Conservation (phyloP, 1,140 invertebrate species). For the Drosophila murphyi region DNA sequence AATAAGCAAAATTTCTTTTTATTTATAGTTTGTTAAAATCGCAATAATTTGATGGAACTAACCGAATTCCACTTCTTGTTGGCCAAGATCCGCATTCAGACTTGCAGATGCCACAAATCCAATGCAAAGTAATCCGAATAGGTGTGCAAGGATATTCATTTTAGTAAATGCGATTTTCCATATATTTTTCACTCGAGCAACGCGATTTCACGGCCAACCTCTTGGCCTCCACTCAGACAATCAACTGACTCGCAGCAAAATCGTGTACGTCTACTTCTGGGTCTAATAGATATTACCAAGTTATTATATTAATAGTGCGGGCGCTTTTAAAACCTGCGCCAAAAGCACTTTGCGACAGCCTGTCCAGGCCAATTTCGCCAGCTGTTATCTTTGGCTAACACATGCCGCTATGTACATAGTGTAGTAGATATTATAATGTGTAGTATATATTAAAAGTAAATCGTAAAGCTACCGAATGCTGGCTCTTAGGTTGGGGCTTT, state of each 20-base stretch:
- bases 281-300: slow-evolving; percentile 77
- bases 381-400: slow-evolving; percentile 29
- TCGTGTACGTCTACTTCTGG: slow-evolving; percentile 47
- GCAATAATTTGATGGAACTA: slow-evolving; percentile 4
- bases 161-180: background rate
- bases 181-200: background rate
- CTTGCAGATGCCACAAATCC: slow-evolving; percentile 17
- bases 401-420: background rate
- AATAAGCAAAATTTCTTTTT: too few species aligned
- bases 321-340: slow-evolving; percentile 69
- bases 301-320: slow-evolving; percentile 78
- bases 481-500: slow-evolving; percentile 46
- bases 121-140: slow-evolving; percentile 27
- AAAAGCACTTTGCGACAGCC: slow-evolving; percentile 64
- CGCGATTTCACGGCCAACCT: slow-evolving; percentile 58
- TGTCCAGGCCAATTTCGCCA: slow-evolving; percentile 69
- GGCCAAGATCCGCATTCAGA: background rate
- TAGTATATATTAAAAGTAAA: slow-evolving; percentile 24
- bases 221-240: slow-evolving; percentile 61
- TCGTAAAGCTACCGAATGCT: slow-evolving; percentile 27
- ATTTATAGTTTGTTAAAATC: background rate
- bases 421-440: too few species aligned
- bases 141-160: slow-evolving; percentile 12
- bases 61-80: slow-evolving; percentile 32
- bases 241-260: slow-evolving; percentile 53